phyloP scores from a whole-genome alignment of 2,113 vertebrate species.

The Dromiciops gliroides region DNA sequence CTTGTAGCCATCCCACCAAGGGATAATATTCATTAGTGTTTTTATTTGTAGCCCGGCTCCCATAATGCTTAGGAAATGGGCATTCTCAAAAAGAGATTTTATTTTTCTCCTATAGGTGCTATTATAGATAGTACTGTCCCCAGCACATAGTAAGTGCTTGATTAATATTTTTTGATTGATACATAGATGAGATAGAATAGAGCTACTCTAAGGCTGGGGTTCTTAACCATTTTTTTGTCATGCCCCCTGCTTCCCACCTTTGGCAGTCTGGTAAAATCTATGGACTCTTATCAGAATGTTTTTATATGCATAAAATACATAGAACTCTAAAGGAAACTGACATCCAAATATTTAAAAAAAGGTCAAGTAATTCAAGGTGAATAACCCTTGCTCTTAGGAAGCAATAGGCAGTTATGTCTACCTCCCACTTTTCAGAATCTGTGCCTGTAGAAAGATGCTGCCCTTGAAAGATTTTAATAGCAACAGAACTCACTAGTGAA shows the following conservation, averaged over 20 bases:
- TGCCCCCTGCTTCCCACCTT: too few species aligned
- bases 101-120: not conserved
- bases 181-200: not conserved
- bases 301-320: not conserved
- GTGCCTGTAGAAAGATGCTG: not conserved
- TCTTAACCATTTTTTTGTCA: not conserved
- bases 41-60: not conserved
- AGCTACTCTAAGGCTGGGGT: not conserved
- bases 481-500: not conserved
- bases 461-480: not conserved
- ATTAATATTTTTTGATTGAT: not conserved
- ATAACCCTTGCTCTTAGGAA: not conserved
- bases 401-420: not conserved
- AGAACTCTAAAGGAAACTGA: not conserved
- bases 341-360: not conserved
- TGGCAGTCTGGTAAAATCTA: not conserved
- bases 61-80: not conserved
- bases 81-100: not conserved
- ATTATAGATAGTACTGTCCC: not conserved
- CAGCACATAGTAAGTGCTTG: not conserved
- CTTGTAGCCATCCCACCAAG: not conserved
- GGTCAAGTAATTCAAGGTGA: not conserved
- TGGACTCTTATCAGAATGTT: not conserved
- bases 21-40: not conserved
- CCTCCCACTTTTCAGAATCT: not conserved